Percentiles rank a stretch among this genome's conserved stretches.
These are phyloP conservation scores for Geodia barretti DNA, from an alignment of 37 sponge, comb jelly and placozoan genomes.

Conservation along the genomic window DNA sequence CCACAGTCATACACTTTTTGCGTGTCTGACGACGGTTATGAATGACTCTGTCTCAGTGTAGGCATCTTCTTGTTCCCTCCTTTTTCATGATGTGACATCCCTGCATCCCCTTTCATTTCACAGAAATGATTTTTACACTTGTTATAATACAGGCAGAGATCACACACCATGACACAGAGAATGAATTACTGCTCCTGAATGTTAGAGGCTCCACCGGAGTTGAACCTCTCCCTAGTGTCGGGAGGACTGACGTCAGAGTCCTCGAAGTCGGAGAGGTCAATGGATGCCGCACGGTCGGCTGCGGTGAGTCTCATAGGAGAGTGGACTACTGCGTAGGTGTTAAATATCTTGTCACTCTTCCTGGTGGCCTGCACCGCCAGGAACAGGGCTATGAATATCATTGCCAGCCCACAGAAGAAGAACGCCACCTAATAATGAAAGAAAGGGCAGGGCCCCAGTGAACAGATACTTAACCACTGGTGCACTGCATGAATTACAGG, in stretches of 20 bases:
- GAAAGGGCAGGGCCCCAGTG: background rate
- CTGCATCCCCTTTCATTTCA: too few species aligned
- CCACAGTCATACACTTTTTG: too few species aligned
- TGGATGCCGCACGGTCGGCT: background rate
- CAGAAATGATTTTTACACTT: too few species aligned
- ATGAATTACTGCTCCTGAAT: too few species aligned
- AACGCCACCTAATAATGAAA: conserved; percentile 26
- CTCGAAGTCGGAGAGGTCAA: background rate
- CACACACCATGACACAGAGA: too few species aligned
- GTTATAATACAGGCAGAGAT: too few species aligned
- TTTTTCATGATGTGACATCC: too few species aligned
- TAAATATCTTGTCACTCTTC: conserved; percentile 48
- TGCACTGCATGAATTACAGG: too few species aligned
- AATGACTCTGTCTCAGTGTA: too few species aligned
- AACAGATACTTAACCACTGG: too few species aligned
- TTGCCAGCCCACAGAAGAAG: conserved; percentile 33
- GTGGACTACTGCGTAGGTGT: background rate
- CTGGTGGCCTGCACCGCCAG: conserved; percentile 38
- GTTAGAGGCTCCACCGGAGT: background rate
- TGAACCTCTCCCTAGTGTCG: background rate
- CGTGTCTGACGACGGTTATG: too few species aligned
- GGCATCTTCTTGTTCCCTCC: too few species aligned
- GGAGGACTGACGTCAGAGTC: background rate
- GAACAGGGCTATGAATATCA: conserved; percentile 17
- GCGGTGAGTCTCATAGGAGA: background rate